These are phyloP conservation scores for Dinomys branickii DNA, from an alignment of 2,113 vertebrate genomes.

Conservation along the genomic window DNA sequence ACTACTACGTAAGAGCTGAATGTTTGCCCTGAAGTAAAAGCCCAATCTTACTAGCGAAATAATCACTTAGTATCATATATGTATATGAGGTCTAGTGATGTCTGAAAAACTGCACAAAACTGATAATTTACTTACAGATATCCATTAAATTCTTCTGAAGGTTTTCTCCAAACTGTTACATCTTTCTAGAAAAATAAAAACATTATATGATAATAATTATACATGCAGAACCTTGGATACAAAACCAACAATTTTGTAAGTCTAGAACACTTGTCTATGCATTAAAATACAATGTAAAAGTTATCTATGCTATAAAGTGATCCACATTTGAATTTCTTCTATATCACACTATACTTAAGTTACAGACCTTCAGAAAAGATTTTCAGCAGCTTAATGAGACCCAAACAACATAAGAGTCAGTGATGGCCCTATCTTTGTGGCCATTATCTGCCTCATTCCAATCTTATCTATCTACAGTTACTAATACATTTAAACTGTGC, in stretches of 20 bases:
- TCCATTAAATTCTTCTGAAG: slow-evolving; percentile 91
- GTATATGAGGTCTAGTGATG: not conserved
- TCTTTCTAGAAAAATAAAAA: slow-evolving; percentile 87
- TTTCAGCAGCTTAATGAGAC: not conserved
- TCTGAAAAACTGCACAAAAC: slow-evolving; percentile 19
- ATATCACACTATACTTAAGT: not conserved
- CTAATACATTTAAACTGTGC: not conserved
- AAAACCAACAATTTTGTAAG: slow-evolving; percentile 46
- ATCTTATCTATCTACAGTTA: slow-evolving; percentile 1
- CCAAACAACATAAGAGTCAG: not conserved
- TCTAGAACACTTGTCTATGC: not conserved
- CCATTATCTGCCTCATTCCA: not conserved
- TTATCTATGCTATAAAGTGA: slow-evolving; percentile 26
- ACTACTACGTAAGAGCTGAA: not conserved
- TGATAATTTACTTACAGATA: slow-evolving; percentile 89
- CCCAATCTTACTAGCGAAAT: not conserved
- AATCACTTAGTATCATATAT: not conserved
- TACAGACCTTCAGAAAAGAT: not conserved
- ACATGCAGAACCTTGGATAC: not conserved
- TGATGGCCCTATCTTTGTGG: not conserved
- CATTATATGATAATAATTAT: slow-evolving; percentile 5
- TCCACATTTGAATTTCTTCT: slow-evolving; percentile 25
- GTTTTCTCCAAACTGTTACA: slow-evolving; percentile 91
- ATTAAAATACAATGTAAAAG: slow-evolving; percentile 38
- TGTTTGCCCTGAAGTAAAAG: slow-evolving; percentile 38